Conservation (phyloP, 2,113 vertebrate genomes). For the Edolisoma coerulescens region DNA sequence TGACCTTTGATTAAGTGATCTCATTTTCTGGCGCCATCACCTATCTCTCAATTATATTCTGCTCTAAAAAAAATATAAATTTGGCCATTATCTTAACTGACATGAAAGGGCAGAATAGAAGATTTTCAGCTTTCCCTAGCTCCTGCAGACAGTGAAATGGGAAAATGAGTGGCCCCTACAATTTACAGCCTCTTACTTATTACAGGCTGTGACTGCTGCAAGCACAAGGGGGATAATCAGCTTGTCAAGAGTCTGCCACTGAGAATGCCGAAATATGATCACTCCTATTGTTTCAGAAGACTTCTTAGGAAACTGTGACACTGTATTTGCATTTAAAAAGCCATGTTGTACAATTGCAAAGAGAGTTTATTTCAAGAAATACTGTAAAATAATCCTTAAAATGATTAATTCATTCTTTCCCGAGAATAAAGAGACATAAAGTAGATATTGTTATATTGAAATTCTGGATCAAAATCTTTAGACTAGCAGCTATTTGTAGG, state of each 20-base stretch:
- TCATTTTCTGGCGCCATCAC: slow-evolving; percentile 36
- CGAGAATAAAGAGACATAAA: slow-evolving; percentile 17
- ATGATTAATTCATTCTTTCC: slow-evolving; percentile 47
- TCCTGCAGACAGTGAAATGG: slow-evolving; percentile 64
- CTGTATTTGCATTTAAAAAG: slow-evolving; percentile 71
- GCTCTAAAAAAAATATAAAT: slow-evolving; percentile 26
- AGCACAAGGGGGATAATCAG: slow-evolving; percentile 68
- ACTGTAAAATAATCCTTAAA: slow-evolving; percentile 27
- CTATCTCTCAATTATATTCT: slow-evolving; percentile 63
- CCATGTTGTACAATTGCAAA: slow-evolving; percentile 17
- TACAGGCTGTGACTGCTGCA: slow-evolving; percentile 63
- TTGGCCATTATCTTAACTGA: slow-evolving; percentile 66
- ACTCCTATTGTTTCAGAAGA: slow-evolving; percentile 36
- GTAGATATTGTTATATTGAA: background rate
- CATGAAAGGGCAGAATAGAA: slow-evolving; percentile 57
- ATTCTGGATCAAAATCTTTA: slow-evolving; percentile 3
- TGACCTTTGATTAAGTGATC: slow-evolving; percentile 54
- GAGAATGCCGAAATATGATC: slow-evolving; percentile 69
- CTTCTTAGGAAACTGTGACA: slow-evolving; percentile 37
- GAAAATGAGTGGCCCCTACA: slow-evolving; percentile 64
- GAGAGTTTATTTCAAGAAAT: slow-evolving; percentile 28
- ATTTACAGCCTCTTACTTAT: slow-evolving; percentile 65
- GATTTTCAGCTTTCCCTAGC: slow-evolving; percentile 47
- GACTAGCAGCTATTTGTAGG: background rate
- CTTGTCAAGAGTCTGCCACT: slow-evolving; percentile 59